Base-by-base conservation (phyloP, 2,113 vertebrate species). In the Ictidomys tridecemlineatus region DNA sequence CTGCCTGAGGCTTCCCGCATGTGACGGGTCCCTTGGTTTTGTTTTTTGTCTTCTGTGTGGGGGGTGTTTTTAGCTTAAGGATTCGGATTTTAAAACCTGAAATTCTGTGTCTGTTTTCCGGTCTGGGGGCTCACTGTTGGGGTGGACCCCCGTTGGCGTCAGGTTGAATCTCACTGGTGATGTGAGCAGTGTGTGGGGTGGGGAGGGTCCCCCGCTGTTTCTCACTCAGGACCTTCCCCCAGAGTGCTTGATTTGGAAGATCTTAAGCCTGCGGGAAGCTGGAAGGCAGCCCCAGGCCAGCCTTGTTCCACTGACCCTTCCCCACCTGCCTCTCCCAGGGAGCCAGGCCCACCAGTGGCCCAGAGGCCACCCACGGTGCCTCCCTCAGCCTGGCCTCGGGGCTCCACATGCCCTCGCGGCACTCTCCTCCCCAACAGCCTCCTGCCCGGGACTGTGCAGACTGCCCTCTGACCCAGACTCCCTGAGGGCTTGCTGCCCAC, bases 281-380 rank as follows among this genome's bases (percentile, higher is more conserved):
- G 51, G 53, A 16, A 8, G 51, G 5, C 37, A 9, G 11, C 4
- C 3, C 34, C 17, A 8, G 8, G 12, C 76, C 1, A 0, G 1
- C 4, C 14, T 30, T 7, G 89, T 7, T 13, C 63, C 24, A 22
- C 8, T 53, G 63, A 9, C 61, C 24, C 22, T 63, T 4, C 61
- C 61, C 22, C 22, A 24, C 48, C 48, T 13, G 48, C 61, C n/a
- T 85, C 83, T 51, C 18, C 17, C 26, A 45, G 58, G 39, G 39
- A 67, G 7, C 45, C 2, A 45, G 20, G 10, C n/a, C 48, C 12
- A 24, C 32, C 3, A 14, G 34, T 34, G 13, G 4, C 53, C 53
- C n/a, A 16, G 65, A 3, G 28, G 13, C 20, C 13, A 14, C 18
- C 65, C 65, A 28, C 42, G 8, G 45, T 45, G 45, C 45, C 8